Conservation (phyloP, 2,888 invertebrate species). For the Drosophila paramelanica region DNA sequence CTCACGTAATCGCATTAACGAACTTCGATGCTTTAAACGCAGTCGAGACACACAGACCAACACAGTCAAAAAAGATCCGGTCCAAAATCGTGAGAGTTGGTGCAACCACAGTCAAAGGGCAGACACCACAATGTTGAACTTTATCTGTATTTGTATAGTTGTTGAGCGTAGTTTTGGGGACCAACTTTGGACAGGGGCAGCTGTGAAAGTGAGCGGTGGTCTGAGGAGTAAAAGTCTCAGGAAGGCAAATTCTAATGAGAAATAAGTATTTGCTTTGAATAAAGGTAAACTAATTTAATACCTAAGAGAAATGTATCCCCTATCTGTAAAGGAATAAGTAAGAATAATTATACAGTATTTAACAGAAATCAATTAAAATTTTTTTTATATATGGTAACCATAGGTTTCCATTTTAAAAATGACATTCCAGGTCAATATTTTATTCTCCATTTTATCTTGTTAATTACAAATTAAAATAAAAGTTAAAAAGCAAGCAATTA, state of each 20-base stretch:
- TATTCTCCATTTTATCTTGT: not conserved
- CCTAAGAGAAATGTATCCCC: no score
- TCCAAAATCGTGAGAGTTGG: conserved; percentile 11
- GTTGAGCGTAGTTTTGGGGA: conserved; percentile 25
- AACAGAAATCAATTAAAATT: no score
- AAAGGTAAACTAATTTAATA: no score
- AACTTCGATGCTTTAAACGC: conserved; percentile 74
- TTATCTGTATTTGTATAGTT: conserved; percentile 65
- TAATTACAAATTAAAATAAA: conserved; percentile 1
- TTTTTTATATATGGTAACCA: no score
- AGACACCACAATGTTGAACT: conserved; percentile 29
- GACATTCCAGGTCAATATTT: not conserved
- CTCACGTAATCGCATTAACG: conserved; percentile 77
- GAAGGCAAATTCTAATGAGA: conserved; percentile 17
- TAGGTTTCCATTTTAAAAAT: not conserved
- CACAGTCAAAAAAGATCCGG: conserved; percentile 15
- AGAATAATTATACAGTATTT: not conserved
- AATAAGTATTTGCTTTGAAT: conserved; percentile 30
- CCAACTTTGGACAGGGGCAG: not conserved
- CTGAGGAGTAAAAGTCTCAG: conserved; percentile 19
- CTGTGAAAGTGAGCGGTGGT: not conserved
- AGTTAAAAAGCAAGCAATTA: not conserved
- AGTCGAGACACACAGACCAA: conserved; percentile 65
- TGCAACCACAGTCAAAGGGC: conserved; percentile 1
- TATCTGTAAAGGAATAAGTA: no score